phyloP scores from a whole-genome alignment of 2,888 invertebrate genomes.

The Anagyrus pseudococci region DNA sequence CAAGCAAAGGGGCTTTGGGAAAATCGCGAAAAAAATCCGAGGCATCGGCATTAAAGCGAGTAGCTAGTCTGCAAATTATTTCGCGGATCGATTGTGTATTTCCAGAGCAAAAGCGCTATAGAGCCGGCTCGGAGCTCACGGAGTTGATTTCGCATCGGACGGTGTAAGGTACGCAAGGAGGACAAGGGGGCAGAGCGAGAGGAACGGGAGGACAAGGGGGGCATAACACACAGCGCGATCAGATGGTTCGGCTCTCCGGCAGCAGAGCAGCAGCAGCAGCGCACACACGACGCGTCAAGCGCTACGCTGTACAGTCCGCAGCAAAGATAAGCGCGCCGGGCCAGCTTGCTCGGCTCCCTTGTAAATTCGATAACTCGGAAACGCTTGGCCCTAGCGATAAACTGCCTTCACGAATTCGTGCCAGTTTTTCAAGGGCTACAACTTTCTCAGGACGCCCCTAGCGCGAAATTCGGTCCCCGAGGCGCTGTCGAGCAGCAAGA shows the following conservation, averaged over 20 bases:
- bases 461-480: constrained; percentile 32
- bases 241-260: constrained; percentile 22
- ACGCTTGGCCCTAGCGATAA: constrained; percentile 19
- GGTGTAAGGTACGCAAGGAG: background rate
- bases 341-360: background rate
- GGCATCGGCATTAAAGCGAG: too few relatives aligned
- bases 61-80: constrained; percentile 8
- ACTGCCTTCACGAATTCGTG: constrained; percentile 49
- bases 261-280: constrained; percentile 7
- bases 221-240: constrained; percentile 10
- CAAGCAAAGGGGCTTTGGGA: too few relatives aligned
- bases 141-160: constrained; percentile 3
- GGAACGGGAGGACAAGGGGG: background rate
- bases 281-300: background rate
- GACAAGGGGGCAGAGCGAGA: background rate
- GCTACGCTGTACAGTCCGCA: constrained; percentile 12
- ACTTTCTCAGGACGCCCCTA: constrained; percentile 53
- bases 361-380: constrained; percentile 44
- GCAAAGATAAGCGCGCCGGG: constrained; percentile 4
- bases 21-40: too few relatives aligned
- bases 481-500: background rate
- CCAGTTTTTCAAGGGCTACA: constrained; percentile 48
- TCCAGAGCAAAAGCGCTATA: constrained; percentile 17
- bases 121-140: too few relatives aligned
- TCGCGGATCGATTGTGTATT: constrained; percentile 14